These are phyloP conservation scores for Heliangelus exortis DNA, from an alignment of 2,797 vertebrate genomes.

Conservation along the genomic window DNA sequence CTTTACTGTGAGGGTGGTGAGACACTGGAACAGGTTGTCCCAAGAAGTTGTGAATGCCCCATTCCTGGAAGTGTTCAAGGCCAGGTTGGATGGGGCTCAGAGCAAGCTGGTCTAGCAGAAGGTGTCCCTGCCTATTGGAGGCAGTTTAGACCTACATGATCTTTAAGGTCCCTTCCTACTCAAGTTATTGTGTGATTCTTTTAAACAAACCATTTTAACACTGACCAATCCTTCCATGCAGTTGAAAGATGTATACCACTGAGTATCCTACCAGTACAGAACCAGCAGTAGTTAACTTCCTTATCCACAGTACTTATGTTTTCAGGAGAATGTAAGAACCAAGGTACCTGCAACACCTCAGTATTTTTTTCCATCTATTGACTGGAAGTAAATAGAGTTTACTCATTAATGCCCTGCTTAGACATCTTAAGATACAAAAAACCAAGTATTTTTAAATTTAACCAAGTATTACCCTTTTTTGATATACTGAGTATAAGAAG, in stretches of 20 bases:
- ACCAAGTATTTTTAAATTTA: neutral
- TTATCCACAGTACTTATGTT: neutral
- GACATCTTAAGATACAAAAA: neutral
- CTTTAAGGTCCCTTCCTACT: no score
- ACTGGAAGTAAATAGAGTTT: neutral
- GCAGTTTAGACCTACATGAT: no score
- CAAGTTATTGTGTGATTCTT: neutral
- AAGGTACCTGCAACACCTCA: neutral
- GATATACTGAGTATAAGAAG: neutral
- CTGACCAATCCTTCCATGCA: neutral
- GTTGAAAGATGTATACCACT: neutral
- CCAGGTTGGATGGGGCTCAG: no score
- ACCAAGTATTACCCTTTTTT: neutral
- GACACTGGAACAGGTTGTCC: no score
- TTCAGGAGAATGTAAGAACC: neutral
- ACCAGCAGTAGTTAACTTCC: neutral
- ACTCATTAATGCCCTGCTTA: neutral
- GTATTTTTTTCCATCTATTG: neutral
- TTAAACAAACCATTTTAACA: neutral
- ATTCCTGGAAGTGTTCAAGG: no score
- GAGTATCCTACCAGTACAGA: neutral
- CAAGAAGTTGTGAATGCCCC: no score
- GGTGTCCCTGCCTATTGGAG: no score
- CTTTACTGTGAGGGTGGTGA: no score
- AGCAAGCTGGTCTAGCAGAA: no score